Base-by-base conservation (phyloP, 2,888 invertebrate genomes). In the Caenorhabditis wallacei region DNA sequence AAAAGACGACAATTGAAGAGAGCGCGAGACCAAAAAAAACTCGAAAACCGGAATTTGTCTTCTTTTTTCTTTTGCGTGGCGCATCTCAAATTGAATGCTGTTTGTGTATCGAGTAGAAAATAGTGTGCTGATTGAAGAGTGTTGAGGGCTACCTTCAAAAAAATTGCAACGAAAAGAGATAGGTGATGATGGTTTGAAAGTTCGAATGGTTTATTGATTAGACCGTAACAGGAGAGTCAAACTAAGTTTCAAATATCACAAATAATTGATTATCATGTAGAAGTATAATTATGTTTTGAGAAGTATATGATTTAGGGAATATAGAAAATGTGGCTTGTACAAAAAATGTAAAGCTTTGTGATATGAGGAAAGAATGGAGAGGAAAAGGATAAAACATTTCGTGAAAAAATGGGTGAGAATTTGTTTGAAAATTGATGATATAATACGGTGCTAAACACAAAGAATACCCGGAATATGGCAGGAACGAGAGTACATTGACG, bases 241-340 rank as follows among this genome's bases (percentile, higher is more conserved):
- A 76, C 75, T 68, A 76, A 48, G 75, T 76, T 76, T 76, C 68
- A 76, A 68, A 68, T 66, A 76, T 76, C 75, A 76, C 75, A 74
- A 51, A 74, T 74, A 74, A 11, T 46, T 18, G 68, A 68, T 76
- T 59, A 76, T 76, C 63, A 43, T 64, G 51, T 64, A 22, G 26
- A 22, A 43, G 48, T 35, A 59, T 76, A 48, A 76, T 76, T 76
- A 66, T 76, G 75, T 48, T 68, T 56, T 68, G 22, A 53, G 30
- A 40, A 30, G 48, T 63, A 48, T 22, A 68, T 57, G 24, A 54
- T 61, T 24, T 30, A 68, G 54, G 51, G n/a, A 22, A 61, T 37
- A 54, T 37, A 24, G 40, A 51, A 37, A 13, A 56, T 11, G 57
- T 40, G 46, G 75, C 74, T 75, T 75, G 64, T 75, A 75, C 75